These are phyloP conservation scores for Sebastes dallii DNA, from an alignment of 2,797 vertebrate genomes.

Conservation along the genomic window DNA sequence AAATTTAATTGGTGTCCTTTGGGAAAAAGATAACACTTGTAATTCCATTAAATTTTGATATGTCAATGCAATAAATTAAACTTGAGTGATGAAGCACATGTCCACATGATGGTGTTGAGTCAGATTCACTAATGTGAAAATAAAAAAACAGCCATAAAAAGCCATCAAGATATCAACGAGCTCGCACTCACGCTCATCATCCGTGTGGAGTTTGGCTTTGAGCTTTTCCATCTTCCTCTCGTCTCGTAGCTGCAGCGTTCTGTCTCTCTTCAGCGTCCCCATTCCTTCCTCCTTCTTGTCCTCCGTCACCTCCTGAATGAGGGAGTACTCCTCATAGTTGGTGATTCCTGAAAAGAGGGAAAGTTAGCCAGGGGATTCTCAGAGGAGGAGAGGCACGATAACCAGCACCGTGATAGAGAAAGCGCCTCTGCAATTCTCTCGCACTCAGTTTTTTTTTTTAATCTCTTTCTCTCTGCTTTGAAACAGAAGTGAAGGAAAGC, in stretches of 20 bases:
- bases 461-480: conserved; percentile 34
- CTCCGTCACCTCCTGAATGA: conserved; percentile 93
- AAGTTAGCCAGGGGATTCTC: conserved; percentile 26
- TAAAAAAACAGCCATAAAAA: background rate
- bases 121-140: conserved; percentile 18
- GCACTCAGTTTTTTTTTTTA: background rate
- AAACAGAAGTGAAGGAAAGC: conserved; percentile 47
- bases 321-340: conserved; percentile 99
- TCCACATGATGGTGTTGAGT: conserved; percentile 20
- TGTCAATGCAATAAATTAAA: conserved; percentile 35
- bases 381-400: conserved; percentile 14
- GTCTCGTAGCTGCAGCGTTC: conserved; percentile 91
- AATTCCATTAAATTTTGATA: conserved; percentile 51
- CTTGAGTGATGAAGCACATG: conserved; percentile 18
- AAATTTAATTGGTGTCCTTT: conserved; percentile 36
- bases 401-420: conserved; percentile 11
- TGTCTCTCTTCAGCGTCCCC: conserved; percentile 94
- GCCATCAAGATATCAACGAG: background rate
- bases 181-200: conserved; percentile 92
- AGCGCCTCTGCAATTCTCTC: conserved; percentile 5
- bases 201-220: conserved; percentile 98
- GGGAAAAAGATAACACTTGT: conserved; percentile 32
- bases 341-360: conserved; percentile 90
- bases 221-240: conserved; percentile 99
- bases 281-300: conserved; percentile 95